Percentiles rank a stretch among this genome's conserved stretches.
Conservation (phyloP, 2,113 vertebrate genomes). For the Columba livia region DNA sequence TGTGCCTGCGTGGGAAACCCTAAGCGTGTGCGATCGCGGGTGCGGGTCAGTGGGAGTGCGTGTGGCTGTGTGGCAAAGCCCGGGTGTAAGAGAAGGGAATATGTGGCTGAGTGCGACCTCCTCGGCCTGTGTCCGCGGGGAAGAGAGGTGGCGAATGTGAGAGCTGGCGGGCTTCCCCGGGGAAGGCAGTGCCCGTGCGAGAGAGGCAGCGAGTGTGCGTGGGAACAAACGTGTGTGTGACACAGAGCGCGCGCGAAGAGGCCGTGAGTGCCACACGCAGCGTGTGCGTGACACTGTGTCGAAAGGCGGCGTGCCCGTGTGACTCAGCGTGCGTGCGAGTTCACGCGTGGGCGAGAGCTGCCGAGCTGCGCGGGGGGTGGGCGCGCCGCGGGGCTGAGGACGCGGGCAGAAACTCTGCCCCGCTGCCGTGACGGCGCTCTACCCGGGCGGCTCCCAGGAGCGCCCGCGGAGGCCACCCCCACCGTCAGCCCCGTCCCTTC, state of each 20-base stretch:
- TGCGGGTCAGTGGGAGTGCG: background rate
- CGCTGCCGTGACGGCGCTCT: background rate
- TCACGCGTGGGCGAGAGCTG: constrained; percentile 45
- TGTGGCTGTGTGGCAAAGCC: background rate
- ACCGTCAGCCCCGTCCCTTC: background rate
- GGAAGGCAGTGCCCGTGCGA: background rate
- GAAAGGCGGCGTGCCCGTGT: constrained; percentile 3
- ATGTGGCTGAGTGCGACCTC: background rate
- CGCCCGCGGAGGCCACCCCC: background rate
- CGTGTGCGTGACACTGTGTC: constrained; percentile 4
- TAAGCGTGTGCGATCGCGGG: background rate
- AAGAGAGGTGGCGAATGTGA: background rate
- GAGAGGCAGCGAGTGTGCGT: background rate
- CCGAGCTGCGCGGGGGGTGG: background rate
- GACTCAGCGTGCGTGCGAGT: constrained; percentile 39
- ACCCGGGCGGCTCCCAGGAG: background rate
- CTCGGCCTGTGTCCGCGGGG: background rate
- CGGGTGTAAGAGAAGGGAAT: background rate
- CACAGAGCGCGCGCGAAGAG: background rate
- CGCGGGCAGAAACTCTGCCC: background rate
- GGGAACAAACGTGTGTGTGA: background rate
- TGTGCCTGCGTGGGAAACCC: background rate
- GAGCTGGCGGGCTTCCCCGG: background rate
- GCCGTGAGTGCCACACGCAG: background rate
- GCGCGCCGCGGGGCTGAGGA: background rate